Percentiles rank a stretch among this genome's conserved stretches.
Evolutionary conservation across 1,140 invertebrate species (phyloP).

Genomic region (Mylabris phalerata): DNA sequence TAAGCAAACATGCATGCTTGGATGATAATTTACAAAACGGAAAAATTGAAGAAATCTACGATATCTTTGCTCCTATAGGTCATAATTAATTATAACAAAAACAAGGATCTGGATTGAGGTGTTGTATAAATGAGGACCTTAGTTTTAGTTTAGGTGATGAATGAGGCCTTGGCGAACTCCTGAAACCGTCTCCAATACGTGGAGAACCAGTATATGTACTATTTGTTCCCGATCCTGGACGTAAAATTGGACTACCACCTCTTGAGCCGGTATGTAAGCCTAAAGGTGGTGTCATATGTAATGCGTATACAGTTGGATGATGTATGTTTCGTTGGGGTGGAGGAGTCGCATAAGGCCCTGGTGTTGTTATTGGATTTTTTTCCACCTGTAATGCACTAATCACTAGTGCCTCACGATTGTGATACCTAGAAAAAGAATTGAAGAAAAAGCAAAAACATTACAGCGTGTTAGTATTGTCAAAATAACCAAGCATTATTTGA

Average conservation of each 20-base stretch:
- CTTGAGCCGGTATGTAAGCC: constrained; percentile 37
- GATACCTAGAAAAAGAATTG: constrained; percentile 57
- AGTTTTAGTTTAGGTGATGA: constrained; percentile 87
- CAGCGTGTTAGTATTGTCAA: constrained; percentile 16
- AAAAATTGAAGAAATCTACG: not conserved
- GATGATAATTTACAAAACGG: not conserved
- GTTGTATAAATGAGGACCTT: constrained; percentile 50
- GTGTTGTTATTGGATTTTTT: constrained; percentile 82
- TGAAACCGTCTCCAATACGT: constrained; percentile 43
- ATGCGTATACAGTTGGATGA: constrained; percentile 28
- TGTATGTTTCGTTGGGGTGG: constrained; percentile 51
- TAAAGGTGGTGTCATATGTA: constrained; percentile 37
- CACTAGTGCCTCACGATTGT: constrained; percentile 86
- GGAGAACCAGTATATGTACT: constrained; percentile 49
- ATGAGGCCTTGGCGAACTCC: constrained; percentile 56
- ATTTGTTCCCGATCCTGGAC: constrained; percentile 43
- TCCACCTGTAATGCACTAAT: constrained; percentile 89
- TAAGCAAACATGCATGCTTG: not conserved
- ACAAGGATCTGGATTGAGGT: not conserved
- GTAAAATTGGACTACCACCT: constrained; percentile 39
- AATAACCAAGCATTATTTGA: not conserved
- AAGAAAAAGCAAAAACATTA: constrained; percentile 18
- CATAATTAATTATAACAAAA: not conserved
- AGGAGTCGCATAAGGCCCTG: constrained; percentile 65
- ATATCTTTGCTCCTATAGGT: no score